A percentile compares a stretch with the other conserved stretches of the same genome.
Conservation (phyloP, 2,888 invertebrate species). For the Nowickia ferox region DNA sequence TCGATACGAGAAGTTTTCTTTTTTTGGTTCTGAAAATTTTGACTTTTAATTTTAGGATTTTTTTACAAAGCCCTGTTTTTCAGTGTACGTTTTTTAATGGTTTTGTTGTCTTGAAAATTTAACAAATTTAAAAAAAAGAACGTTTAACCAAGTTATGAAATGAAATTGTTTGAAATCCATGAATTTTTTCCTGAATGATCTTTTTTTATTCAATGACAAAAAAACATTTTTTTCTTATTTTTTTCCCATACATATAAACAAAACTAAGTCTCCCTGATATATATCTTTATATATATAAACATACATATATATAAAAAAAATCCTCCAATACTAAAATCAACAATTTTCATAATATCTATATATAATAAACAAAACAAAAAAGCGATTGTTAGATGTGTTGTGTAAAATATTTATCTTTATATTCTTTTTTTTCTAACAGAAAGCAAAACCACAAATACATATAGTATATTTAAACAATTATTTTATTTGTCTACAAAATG, state of each 20-base stretch:
- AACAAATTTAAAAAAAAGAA: constrained; percentile 60
- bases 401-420: constrained; percentile 56
- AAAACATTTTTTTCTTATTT: constrained; percentile 26
- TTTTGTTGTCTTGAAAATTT: constrained; percentile 71
- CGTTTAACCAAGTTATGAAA: constrained; percentile 64
- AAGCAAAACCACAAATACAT: neutral
- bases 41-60: constrained; percentile 57
- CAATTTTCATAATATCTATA: constrained; percentile 61
- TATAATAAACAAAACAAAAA: constrained; percentile 35
- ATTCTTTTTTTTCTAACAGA: constrained; percentile 13
- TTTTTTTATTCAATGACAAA: constrained; percentile 51
- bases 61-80: constrained; percentile 57
- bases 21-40: constrained; percentile 40
- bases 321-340: constrained; percentile 52
- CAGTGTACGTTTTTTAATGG: constrained; percentile 68
- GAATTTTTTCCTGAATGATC: constrained; percentile 60
- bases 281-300: too few relatives aligned
- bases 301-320: constrained; percentile 17
- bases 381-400: constrained; percentile 62
- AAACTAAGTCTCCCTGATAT: constrained; percentile 38
- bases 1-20: constrained; percentile 67
- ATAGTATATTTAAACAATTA: constrained; percentile 22
- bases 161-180: constrained; percentile 66
- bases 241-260: constrained; percentile 43
- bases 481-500: constrained; percentile 39